Evolutionary conservation across 2,888 invertebrate species (phyloP).

Genomic region (Steinernema scapterisci): DNA sequence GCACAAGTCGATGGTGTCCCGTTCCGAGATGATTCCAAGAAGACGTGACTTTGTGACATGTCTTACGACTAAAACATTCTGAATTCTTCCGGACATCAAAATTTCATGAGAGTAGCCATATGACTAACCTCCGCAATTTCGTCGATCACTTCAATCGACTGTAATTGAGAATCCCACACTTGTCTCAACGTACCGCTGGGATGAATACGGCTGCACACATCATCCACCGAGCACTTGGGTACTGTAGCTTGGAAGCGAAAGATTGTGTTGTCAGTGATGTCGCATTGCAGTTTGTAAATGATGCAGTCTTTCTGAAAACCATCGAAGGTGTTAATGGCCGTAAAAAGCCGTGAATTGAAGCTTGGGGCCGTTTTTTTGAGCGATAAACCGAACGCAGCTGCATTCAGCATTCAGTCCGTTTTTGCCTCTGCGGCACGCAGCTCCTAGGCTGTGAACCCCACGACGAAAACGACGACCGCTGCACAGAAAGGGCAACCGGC

Average conservation of each 20-base stretch:
- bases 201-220: conserved; percentile 1
- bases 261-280: conserved; percentile 18
- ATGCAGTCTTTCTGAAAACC: conserved; percentile 12
- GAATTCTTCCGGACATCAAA: neutral
- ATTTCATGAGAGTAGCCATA: neutral
- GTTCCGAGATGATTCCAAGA: conserved; percentile 12
- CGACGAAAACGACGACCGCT: no score
- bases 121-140: neutral
- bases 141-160: conserved; percentile 11
- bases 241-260: conserved; percentile 19
- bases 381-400: conserved; percentile 7
- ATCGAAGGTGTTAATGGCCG: neutral
- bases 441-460: no score
- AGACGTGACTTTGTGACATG: conserved; percentile 20
- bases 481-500: neutral
- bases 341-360: neutral
- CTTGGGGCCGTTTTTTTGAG: no score
- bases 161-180: conserved; percentile 7
- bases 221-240: conserved; percentile 17
- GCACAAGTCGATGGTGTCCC: conserved; percentile 21
- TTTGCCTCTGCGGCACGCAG: no score
- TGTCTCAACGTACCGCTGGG: neutral
- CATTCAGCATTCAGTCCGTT: neutral
- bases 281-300: conserved; percentile 24
- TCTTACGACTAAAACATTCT: conserved; percentile 7